These are phyloP conservation scores for Pseudorectes ferrugineus DNA, from an alignment of 2,113 vertebrate genomes.

Conservation along the genomic window DNA sequence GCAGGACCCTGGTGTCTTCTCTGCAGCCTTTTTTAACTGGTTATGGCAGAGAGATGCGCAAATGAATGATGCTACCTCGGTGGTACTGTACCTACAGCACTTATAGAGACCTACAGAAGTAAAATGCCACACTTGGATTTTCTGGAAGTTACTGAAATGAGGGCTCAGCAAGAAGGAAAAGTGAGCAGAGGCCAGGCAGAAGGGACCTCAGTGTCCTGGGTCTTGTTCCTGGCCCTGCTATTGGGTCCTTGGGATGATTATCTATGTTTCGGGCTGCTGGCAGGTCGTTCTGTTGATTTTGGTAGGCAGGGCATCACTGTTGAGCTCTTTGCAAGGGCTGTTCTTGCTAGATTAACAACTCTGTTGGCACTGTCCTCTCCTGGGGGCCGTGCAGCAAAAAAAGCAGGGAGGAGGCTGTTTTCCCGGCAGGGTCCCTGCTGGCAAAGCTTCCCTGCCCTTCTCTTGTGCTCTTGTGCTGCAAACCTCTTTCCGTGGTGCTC, in stretches of 20 bases:
- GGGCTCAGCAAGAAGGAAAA: background rate
- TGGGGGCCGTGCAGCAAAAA: background rate
- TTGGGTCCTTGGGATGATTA: background rate
- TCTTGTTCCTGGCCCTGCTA: background rate
- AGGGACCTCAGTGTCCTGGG: background rate
- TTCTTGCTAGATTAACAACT: background rate
- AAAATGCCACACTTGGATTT: background rate
- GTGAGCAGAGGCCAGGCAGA: background rate
- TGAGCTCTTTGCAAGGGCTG: background rate
- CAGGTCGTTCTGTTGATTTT: background rate
- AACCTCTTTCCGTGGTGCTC: background rate
- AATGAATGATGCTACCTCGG: background rate
- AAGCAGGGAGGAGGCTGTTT: background rate
- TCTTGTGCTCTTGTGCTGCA: background rate
- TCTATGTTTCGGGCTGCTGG: background rate
- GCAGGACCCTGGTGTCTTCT: background rate
- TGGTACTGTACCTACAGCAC: background rate
- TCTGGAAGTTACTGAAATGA: background rate
- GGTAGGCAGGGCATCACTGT: background rate
- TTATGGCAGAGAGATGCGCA: background rate
- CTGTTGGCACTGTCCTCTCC: background rate
- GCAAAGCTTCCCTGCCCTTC: background rate
- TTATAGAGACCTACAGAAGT: background rate
- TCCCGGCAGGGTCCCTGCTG: background rate
- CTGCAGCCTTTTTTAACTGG: background rate